Percentiles rank a stretch among this genome's conserved stretches.
phyloP scores from a whole-genome alignment of 2,797 vertebrate genomes.

The Esox lucius region DNA sequence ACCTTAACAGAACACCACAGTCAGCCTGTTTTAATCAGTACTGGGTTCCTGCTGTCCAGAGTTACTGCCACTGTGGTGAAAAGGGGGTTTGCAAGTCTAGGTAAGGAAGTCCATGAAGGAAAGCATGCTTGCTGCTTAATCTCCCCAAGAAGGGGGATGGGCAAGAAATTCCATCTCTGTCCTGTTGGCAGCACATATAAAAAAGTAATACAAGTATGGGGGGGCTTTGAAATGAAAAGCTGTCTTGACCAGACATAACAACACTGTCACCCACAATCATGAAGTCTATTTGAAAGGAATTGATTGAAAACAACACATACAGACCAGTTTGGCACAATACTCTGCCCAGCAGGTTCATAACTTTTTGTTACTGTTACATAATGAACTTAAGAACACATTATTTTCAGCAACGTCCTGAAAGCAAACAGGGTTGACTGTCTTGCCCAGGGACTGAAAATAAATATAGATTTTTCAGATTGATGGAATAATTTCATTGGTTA shows the following conservation, averaged over 20 bases:
- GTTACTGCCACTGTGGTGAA: constrained; percentile 26
- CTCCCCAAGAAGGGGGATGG: constrained; percentile 59
- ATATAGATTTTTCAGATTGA: not conserved
- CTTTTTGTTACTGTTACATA: too few relatives aligned
- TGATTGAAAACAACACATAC: constrained; percentile 6
- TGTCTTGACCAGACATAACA: not conserved
- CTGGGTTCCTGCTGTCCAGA: constrained; percentile 15
- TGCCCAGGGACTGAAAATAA: not conserved
- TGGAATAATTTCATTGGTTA: not conserved
- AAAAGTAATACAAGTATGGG: constrained; percentile 21
- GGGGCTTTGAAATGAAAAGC: not conserved
- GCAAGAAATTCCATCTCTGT: constrained; percentile 63
- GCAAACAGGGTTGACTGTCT: not conserved
- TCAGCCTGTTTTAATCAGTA: not conserved
- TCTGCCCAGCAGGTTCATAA: constrained; percentile 14
- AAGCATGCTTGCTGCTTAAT: constrained; percentile 53
- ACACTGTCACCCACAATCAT: not conserved
- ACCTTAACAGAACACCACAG: not conserved
- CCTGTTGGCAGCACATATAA: constrained; percentile 57
- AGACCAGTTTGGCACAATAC: constrained; percentile 1
- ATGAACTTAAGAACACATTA: too few relatives aligned
- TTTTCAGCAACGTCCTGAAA: too few relatives aligned
- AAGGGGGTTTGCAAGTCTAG: constrained; percentile 37
- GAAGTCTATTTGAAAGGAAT: constrained; percentile 8
- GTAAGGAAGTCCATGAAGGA: constrained; percentile 56